Evolutionary conservation across 2,113 vertebrate genomes (phyloP), one percentile per base, ranked within the genome.

Genomic region (Mixornis gularis): DNA sequence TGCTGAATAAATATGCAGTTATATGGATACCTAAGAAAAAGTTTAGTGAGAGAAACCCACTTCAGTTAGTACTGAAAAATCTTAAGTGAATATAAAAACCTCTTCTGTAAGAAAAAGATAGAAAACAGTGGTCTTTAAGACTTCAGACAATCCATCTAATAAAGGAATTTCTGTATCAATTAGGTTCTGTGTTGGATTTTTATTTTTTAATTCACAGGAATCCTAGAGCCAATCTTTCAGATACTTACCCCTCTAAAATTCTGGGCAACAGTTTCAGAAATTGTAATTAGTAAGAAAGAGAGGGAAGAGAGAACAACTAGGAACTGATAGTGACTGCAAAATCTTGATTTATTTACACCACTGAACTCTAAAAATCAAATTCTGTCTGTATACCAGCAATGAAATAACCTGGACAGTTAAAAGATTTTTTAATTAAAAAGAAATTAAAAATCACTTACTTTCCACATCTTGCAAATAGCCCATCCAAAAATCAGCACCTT

Each of bases 391-490:
- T 32, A 64, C 3, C 40, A 55, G 44, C 9, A 48, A 19, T 20
- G 79, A 38, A 44, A 40, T 38, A 58, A 10, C 13, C 21, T 27
- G 12, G 30, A 71, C 5, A 36, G 36, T 40, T 58, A 58, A 58
- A 15, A 3, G 9, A 46, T 27, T 63, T 52, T 36, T 25, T 4
- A 73, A 49, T 9, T 24, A 36, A 24, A 34, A 49, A 48, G 48
- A 43, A 51, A 15, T 10, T 12, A 22, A 26, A 43, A 87, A 38
- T n/a, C 72, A 94, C 97, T 95, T 97, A 99, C 99, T 98, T 96
- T 98, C 98, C 89, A 98, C 96, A 87, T 98, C 98, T 74, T 98
- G 89, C 91, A 99, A 97, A 81, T 98, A 98, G 92, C 96, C 95
- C 73, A 97, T 98, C 99, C 99, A 99, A 97, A 98, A 99, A 46